phyloP scores from a whole-genome alignment of 2,113 vertebrate genomes.

The Monopterus albus region DNA sequence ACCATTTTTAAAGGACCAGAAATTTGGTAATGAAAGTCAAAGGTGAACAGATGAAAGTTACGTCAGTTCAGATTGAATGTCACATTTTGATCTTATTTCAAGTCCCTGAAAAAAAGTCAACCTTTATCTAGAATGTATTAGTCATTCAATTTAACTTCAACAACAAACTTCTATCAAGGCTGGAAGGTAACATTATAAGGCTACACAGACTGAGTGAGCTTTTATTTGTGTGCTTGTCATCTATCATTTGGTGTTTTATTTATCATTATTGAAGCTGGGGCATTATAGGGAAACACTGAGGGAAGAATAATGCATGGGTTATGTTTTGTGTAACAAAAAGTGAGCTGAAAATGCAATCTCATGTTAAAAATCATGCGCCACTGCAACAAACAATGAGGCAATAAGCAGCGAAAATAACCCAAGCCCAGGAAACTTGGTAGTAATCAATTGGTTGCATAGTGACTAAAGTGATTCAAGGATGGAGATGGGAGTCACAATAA shows the following conservation, averaged over 20 bases:
- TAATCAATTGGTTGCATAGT: constrained; percentile 62
- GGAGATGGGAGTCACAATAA: constrained; percentile 62
- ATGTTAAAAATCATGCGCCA: constrained; percentile 50
- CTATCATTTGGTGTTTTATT: no score
- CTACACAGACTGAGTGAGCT: constrained; percentile 1
- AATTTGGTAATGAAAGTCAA: constrained; percentile 47
- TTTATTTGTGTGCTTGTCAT: constrained; percentile 3
- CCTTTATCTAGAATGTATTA: constrained; percentile 14
- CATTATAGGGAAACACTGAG: no score
- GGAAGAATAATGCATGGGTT: no score
- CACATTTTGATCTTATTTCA: constrained; percentile 36
- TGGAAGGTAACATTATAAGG: not conserved
- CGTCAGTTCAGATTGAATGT: constrained; percentile 29
- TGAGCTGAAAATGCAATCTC: constrained; percentile 40
- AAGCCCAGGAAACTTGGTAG: constrained; percentile 38
- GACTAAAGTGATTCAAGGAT: constrained; percentile 54
- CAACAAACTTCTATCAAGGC: constrained; percentile 17
- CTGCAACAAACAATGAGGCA: constrained; percentile 26
- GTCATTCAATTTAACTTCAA: constrained; percentile 16
- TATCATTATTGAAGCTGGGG: no score
- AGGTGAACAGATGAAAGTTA: constrained; percentile 55
- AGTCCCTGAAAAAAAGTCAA: no score
- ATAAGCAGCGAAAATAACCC: constrained; percentile 48
- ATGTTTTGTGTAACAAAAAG: not conserved
- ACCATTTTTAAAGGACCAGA: constrained; percentile 33